These are phyloP conservation scores for Condylura cristata DNA, from an alignment of 2,113 vertebrate genomes.

Conservation along the genomic window DNA sequence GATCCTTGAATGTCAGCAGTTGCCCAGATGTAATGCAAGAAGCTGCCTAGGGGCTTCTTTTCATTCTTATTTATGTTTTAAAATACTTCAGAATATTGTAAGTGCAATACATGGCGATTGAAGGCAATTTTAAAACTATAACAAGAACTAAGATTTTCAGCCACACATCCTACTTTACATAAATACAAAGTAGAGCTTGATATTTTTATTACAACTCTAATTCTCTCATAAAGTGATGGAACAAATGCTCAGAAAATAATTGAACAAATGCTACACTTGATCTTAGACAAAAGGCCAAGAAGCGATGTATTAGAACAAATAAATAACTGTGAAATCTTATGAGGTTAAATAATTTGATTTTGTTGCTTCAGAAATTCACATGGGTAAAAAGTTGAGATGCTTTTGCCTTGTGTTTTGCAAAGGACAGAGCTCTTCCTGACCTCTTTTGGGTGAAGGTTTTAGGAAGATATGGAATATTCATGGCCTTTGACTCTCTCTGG, in stretches of 20 bases:
- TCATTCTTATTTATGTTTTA: conserved; percentile 35
- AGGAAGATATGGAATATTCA: not conserved
- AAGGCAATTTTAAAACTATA: conserved; percentile 6
- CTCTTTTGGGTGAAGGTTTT: not conserved
- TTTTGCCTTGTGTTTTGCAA: conserved; percentile 19
- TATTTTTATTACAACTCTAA: not conserved
- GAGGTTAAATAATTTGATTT: not conserved
- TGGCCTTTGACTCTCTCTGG: not conserved
- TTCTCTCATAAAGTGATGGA: not conserved
- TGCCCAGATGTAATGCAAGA: conserved; percentile 16
- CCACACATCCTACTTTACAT: not conserved
- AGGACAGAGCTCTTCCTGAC: not conserved
- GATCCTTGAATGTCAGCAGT: conserved; percentile 23
- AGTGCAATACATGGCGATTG: not conserved
- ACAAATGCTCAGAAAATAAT: not conserved
- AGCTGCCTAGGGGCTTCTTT: conserved; percentile 11
- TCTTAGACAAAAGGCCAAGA: no score
- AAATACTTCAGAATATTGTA: conserved; percentile 25
- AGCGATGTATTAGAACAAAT: not conserved
- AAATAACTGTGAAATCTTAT: not conserved
- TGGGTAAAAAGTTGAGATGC: not conserved
- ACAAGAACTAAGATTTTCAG: not conserved
- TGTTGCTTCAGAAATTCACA: not conserved
- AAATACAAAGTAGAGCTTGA: not conserved
- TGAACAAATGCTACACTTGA: not conserved